These are phyloP conservation scores for Rhogogaster chlorosoma DNA, from an alignment of 2,888 invertebrate species.

Conservation along the genomic window DNA sequence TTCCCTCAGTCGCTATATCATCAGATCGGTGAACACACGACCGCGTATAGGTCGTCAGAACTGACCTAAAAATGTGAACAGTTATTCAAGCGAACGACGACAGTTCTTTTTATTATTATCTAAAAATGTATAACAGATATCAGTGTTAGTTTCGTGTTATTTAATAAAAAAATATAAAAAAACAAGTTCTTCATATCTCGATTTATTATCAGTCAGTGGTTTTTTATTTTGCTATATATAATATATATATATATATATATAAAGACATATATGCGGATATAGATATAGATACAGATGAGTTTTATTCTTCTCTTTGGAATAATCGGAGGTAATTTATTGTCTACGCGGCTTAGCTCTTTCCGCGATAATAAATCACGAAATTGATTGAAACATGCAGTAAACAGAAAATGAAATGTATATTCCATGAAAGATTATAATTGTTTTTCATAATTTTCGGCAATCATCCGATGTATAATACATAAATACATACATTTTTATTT, in stretches of 20 bases:
- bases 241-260: too few species aligned
- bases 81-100: slow-evolving; percentile 50
- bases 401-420: neutral
- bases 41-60: slow-evolving; percentile 49
- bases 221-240: neutral
- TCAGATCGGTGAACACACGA: slow-evolving; percentile 52
- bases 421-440: neutral
- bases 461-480: neutral
- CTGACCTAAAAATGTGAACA: slow-evolving; percentile 59
- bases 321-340: neutral
- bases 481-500: too few species aligned
- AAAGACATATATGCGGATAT: neutral
- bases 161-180: neutral
- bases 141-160: neutral
- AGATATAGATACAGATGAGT: neutral
- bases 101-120: slow-evolving; percentile 20
- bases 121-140: neutral
- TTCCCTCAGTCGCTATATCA: slow-evolving; percentile 54
- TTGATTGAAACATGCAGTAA: neutral
- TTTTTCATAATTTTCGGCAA: neutral
- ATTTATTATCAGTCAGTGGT: neutral
- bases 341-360: neutral
- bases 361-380: neutral
- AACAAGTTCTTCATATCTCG: neutral
- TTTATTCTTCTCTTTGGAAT: neutral